Evolutionary conservation across 1,140 invertebrate species (phyloP), one percentile per base, ranked within the genome.

Genomic region (Cardiocondyla obscurior): DNA sequence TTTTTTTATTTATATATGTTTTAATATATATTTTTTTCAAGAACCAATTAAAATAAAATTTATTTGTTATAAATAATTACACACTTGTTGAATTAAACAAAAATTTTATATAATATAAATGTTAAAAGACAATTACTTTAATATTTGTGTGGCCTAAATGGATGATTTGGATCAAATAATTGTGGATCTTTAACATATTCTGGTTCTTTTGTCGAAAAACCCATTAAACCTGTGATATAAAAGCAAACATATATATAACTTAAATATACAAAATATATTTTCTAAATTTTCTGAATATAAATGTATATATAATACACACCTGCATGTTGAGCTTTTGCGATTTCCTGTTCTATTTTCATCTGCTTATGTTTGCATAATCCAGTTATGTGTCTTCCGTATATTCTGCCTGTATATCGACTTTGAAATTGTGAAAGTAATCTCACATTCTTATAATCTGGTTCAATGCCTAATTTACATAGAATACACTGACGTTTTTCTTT

Each of bases 361-460:
- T 99, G 97, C 89, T 98, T 97, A 5, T 92, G 86, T 91, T 96
- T 95, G 91, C 98, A 99, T 3, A 98, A 93, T 5, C 97, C 97
- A 39, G 99, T 99, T 70, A 99, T 98, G 89, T 99, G 97, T 85
- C 96, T 95, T 0, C 97, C 97, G 94, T 99, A 99, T 74, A 99
- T 96, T 86, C 96, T 95, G 10, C 99, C 98, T 12, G 98, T 99
- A 89, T 97, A 98, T 0, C 97, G 96, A 55, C 98, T 99, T 90
- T 99, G 97, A 94, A 99, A 99, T 92, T 99, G 99, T 16, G 98
- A 99, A 1, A 99, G 92, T 6, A 99, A 92, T 72, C 97, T 96
- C 0, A 97, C 95, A 94, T 99, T 99, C 93, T 99, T 99, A 90
- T 98, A 99, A 94, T 99, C 96, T 0, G 98, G 96, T 12, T 94